Percentiles rank a stretch among this genome's conserved stretches.
Evolutionary conservation across 2,113 vertebrate species (phyloP).

Genomic region (Dryoscopus gambensis): DNA sequence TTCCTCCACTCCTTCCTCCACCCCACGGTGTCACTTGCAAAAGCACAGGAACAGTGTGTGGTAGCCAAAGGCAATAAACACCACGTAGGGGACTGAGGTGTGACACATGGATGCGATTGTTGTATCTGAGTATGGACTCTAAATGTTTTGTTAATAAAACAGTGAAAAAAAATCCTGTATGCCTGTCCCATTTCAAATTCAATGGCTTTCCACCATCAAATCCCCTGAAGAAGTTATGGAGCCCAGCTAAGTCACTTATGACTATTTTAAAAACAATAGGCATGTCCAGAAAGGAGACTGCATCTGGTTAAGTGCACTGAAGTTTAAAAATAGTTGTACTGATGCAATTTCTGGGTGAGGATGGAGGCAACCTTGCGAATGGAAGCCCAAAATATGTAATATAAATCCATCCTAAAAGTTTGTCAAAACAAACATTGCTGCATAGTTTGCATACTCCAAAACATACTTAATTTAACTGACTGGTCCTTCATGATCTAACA

Average conservation of each 20-base stretch:
- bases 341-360: conserved; percentile 37
- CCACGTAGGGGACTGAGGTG: neutral
- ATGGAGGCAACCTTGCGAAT: neutral
- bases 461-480: neutral
- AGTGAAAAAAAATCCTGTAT: neutral
- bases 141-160: neutral
- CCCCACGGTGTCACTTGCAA: neutral
- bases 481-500: neutral
- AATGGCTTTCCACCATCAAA: neutral
- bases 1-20: neutral
- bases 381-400: neutral
- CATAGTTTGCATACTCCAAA: neutral
- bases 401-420: neutral
- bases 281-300: conserved; percentile 1
- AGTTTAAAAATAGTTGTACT: conserved; percentile 27
- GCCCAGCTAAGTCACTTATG: neutral
- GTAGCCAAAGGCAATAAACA: neutral
- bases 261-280: conserved; percentile 27
- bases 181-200: neutral
- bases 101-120: rapidly evolving
- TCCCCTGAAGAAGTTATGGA: neutral
- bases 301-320: conserved; percentile 1
- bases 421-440: neutral
- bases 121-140: neutral
- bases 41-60: neutral